Percentiles rank a stretch among this genome's conserved stretches.
Evolutionary conservation across 2,888 invertebrate species (phyloP).

Genomic region (Cheilosia variabilis): DNA sequence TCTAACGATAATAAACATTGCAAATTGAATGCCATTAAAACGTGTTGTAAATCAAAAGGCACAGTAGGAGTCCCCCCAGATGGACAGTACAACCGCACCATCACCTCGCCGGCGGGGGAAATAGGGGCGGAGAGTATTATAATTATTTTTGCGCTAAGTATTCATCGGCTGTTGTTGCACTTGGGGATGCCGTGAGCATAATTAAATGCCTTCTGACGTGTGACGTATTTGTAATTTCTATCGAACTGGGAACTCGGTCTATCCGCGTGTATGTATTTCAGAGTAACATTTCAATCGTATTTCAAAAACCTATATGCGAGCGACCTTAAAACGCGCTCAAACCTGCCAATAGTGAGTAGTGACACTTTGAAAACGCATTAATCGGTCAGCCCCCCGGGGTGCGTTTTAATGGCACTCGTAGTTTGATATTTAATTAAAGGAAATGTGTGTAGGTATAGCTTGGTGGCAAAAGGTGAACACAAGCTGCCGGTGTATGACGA

Average conservation of each 20-base stretch:
- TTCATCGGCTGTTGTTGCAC: conserved; percentile 62
- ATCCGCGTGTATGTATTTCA: conserved; percentile 33
- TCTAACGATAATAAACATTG: conserved; percentile 72
- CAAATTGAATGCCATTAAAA: conserved; percentile 73
- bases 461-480: conserved; percentile 23
- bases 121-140: conserved; percentile 60
- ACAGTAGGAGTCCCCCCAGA: conserved; percentile 66
- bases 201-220: conserved; percentile 72
- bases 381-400: conserved; percentile 42
- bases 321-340: conserved; percentile 54
- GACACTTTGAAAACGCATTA: conserved; percentile 58
- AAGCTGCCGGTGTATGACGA: conserved; percentile 20
- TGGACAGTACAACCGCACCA: conserved; percentile 43
- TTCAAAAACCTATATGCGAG: conserved; percentile 48
- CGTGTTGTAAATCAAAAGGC: conserved; percentile 70
- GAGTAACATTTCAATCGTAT: conserved; percentile 51
- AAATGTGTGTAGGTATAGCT: background rate
- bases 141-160: conserved; percentile 64
- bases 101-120: conserved; percentile 13
- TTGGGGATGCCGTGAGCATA: conserved; percentile 71
- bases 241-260: conserved; percentile 31
- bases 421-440: conserved; percentile 17
- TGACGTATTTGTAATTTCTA: conserved; percentile 71
- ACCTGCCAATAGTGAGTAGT: conserved; percentile 58
- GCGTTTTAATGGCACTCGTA: conserved; percentile 32